These are phyloP conservation scores for Xerus inauris DNA, from an alignment of 2,113 vertebrate genomes.

Conservation along the genomic window DNA sequence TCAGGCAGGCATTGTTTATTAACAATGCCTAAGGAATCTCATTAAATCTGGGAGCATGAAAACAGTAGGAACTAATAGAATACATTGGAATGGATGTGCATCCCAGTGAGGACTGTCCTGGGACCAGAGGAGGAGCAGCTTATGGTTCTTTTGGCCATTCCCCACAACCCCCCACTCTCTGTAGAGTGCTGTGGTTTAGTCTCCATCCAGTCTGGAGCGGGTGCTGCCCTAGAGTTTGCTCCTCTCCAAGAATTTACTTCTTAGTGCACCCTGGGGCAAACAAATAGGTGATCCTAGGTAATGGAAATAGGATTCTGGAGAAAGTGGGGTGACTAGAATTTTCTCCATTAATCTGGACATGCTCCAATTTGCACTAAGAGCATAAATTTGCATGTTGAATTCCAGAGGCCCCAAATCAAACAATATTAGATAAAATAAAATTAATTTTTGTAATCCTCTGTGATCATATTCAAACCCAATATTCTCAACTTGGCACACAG, in stretches of 20 bases:
- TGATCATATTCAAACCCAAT: slow-evolving; percentile 68
- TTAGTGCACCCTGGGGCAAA: slow-evolving; percentile 1
- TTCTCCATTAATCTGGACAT: slow-evolving; percentile 60
- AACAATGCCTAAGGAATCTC: slow-evolving; percentile 22
- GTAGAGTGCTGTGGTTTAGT: background rate
- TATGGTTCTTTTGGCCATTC: background rate
- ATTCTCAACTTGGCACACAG: slow-evolving; percentile 61
- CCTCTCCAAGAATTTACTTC: background rate
- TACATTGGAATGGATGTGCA: background rate
- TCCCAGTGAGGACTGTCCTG: background rate
- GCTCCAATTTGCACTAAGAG: slow-evolving; percentile 58
- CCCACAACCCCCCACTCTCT: fast-evolving
- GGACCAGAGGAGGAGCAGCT: background rate
- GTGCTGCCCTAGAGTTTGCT: background rate
- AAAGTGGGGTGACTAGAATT: slow-evolving; percentile 30
- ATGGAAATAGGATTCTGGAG: slow-evolving; percentile 38
- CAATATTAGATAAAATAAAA: slow-evolving; percentile 73
- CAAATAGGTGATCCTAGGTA: background rate
- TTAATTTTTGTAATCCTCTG: slow-evolving; percentile 75
- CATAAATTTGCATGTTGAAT: slow-evolving; percentile 67
- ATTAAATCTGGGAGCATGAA: background rate
- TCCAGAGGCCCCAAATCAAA: slow-evolving; percentile 54
- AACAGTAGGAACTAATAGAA: background rate
- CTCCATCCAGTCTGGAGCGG: background rate
- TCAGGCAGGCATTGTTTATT: slow-evolving; percentile 47